Conservation (phyloP, 1,140 invertebrate species). For the Bombus sibiricus region DNA sequence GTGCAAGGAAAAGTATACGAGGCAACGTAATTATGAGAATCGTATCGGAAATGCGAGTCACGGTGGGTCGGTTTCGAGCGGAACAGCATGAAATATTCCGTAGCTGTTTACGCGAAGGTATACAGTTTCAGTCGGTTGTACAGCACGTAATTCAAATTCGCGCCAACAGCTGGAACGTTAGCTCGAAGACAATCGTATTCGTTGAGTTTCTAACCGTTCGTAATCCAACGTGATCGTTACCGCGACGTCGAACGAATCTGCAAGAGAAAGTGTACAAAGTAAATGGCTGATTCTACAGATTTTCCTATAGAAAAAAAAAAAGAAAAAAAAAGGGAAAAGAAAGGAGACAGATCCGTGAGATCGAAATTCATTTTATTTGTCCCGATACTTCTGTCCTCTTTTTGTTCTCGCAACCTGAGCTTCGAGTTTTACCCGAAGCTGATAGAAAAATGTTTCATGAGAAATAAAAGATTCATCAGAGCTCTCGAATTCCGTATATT, state of each 20-base stretch:
- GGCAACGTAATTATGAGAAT: slow-evolving; percentile 19
- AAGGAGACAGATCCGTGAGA: neutral
- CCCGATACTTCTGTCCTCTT: neutral
- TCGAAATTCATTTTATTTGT: neutral
- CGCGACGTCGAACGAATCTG: neutral
- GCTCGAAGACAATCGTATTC: neutral
- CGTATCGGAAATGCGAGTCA: slow-evolving; percentile 1
- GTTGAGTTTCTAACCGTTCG: neutral
- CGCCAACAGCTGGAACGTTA: neutral
- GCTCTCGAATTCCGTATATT: neutral
- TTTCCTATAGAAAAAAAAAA: no score
- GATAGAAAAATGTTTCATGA: neutral
- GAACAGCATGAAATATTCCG: slow-evolving; percentile 4
- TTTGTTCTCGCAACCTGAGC: no score
- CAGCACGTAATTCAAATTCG: slow-evolving; percentile 19
- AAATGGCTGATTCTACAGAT: neutral
- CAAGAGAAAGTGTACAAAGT: neutral
- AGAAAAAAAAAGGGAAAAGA: no score
- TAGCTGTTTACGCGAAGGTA: neutral
- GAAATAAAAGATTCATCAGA: neutral
- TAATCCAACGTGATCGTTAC: slow-evolving; percentile 10
- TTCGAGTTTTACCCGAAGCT: no score
- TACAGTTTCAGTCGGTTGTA: neutral
- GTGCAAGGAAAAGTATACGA: neutral
- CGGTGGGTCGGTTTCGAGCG: neutral